These are phyloP conservation scores for Halcyon senegalensis DNA, from an alignment of 2,113 vertebrate genomes.

Conservation along the genomic window DNA sequence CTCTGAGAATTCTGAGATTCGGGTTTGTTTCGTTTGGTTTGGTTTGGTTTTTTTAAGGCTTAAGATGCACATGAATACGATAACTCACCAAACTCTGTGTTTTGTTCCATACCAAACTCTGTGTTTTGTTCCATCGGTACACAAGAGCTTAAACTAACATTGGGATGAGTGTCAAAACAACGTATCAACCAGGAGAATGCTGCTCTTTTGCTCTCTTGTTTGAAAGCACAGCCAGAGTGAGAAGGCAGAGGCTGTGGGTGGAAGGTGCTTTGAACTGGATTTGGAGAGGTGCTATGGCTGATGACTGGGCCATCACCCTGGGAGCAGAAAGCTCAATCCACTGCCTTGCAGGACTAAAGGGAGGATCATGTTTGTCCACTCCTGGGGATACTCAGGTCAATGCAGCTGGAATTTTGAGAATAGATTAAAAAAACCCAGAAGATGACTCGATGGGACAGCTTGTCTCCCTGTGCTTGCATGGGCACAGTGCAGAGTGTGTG, in stretches of 20 bases:
- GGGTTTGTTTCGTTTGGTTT: too few relatives aligned
- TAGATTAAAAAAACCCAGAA: neutral
- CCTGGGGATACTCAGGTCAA: fast-evolving
- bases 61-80: neutral
- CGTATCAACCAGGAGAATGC: neutral
- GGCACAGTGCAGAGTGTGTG: fast-evolving
- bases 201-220: neutral
- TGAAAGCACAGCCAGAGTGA: neutral
- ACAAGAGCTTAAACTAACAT: neutral
- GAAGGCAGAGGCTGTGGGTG: neutral
- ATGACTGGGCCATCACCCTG: neutral
- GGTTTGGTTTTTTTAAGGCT: neutral
- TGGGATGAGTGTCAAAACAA: neutral
- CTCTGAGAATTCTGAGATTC: neutral
- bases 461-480: neutral
- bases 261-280: neutral
- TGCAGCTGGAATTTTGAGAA: neutral
- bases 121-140: neutral
- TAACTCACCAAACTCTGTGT: neutral
- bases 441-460: neutral
- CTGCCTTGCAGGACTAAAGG: neutral
- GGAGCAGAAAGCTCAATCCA: neutral
- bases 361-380: neutral
- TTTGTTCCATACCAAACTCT: neutral
- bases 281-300: neutral